phyloP scores from a whole-genome alignment of 2,113 vertebrate genomes.

The Coregonus clupeaformis region DNA sequence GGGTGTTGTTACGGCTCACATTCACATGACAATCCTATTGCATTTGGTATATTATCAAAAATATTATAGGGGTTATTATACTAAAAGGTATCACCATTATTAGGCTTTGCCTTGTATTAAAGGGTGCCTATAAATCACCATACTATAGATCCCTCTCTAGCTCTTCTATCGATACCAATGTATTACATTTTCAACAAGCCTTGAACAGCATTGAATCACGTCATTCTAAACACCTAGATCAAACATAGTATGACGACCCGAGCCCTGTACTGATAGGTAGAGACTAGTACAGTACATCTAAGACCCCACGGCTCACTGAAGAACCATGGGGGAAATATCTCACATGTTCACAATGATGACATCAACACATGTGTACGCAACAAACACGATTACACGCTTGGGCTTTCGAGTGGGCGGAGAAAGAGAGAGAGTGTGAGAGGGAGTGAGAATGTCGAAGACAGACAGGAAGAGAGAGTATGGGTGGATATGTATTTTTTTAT shows the following conservation, averaged over 20 bases:
- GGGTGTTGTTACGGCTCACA: constrained; percentile 20
- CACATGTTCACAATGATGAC: constrained; percentile 63
- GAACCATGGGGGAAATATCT: constrained; percentile 52
- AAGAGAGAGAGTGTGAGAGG: constrained; percentile 56
- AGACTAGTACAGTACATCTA: not conserved
- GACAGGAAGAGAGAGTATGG: constrained; percentile 42
- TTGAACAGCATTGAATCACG: constrained; percentile 24
- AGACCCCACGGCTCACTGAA: constrained; percentile 28
- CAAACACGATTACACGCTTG: constrained; percentile 70
- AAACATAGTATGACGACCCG: not conserved
- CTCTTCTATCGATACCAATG: constrained; percentile 10
- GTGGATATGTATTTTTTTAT: constrained; percentile 41
- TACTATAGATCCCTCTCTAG: constrained; percentile 3
- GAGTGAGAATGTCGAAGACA: constrained; percentile 11
- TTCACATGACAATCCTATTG: constrained; percentile 15
- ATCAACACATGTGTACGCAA: constrained; percentile 69
- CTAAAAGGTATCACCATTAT: not conserved
- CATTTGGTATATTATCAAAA: not conserved
- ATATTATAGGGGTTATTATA: not conserved
- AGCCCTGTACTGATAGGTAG: not conserved
- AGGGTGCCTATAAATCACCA: constrained; percentile 33
- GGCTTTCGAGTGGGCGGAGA: constrained; percentile 67
- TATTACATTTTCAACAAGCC: constrained; percentile 11
- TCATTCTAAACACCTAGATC: not conserved
- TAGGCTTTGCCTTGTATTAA: not conserved